Evolutionary conservation across 1,140 invertebrate genomes (phyloP).

Genomic region (Orchestia grillus): DNA sequence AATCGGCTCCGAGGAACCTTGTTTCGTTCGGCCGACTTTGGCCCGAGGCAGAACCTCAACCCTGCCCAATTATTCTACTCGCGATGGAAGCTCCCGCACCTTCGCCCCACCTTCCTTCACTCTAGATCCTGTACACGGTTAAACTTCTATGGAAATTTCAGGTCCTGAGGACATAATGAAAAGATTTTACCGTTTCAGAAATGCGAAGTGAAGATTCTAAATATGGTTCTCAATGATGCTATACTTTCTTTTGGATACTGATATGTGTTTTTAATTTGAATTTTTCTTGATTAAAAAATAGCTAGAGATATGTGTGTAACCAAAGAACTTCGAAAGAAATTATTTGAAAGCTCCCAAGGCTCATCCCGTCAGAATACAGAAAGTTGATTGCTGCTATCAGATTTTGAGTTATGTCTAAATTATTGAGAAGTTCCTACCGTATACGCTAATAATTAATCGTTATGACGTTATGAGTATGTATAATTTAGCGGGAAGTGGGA

Average conservation of each 20-base stretch:
- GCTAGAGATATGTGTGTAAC: background rate
- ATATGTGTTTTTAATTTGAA: background rate
- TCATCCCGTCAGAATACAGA: background rate
- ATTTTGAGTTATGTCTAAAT: background rate
- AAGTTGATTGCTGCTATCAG: too few species aligned
- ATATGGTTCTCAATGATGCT: background rate
- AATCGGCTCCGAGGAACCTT: background rate
- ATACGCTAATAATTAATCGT: too few species aligned
- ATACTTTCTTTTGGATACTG: background rate
- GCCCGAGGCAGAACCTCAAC: background rate
- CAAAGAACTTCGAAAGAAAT: background rate
- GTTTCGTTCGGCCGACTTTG: constrained; percentile 34
- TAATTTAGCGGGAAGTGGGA: too few species aligned
- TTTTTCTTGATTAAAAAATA: background rate
- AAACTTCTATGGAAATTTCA: background rate
- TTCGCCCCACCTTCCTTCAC: background rate
- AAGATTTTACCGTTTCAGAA: background rate
- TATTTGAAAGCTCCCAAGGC: background rate
- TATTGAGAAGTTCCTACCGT: background rate
- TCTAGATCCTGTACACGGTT: background rate
- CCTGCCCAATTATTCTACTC: constrained; percentile 12
- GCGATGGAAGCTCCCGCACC: constrained; percentile 29
- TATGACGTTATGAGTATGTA: too few species aligned
- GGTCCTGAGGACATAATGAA: background rate
- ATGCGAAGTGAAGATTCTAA: background rate